Evolutionary conservation across 2,113 vertebrate genomes (phyloP).

Genomic region (Phyllostomus hastatus): DNA sequence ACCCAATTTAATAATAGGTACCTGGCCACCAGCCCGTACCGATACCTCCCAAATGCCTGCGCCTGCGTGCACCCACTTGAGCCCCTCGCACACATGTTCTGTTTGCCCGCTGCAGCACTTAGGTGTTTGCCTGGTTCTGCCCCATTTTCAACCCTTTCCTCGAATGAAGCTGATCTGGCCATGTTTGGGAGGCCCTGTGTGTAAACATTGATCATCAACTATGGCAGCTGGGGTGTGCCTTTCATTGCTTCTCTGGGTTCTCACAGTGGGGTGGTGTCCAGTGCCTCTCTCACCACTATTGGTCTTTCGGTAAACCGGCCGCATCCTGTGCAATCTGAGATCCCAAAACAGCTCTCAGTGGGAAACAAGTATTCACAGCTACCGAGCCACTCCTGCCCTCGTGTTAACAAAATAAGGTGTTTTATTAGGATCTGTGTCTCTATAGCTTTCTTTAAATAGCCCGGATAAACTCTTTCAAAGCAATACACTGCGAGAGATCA

Average conservation of each 20-base stretch:
- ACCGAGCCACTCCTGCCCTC: conserved; percentile 23
- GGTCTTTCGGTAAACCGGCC: neutral
- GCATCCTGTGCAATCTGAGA: conserved; percentile 4
- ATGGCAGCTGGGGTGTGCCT: neutral
- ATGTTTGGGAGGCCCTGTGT: neutral
- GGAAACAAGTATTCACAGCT: conserved; percentile 36
- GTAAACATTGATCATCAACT: neutral
- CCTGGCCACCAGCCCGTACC: too few species aligned
- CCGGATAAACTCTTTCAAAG: conserved; percentile 65
- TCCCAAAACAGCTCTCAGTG: conserved; percentile 12
- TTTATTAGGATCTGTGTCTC: conserved; percentile 62
- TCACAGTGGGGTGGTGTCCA: neutral
- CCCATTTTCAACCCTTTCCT: neutral
- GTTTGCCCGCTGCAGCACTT: neutral
- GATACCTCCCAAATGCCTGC: neutral
- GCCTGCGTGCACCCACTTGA: neutral
- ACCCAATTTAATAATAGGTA: neutral
- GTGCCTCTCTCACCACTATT: neutral
- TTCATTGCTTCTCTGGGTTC: neutral
- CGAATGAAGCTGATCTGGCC: neutral
- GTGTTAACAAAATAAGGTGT: conserved; percentile 60
- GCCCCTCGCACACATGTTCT: neutral
- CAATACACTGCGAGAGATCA: conserved; percentile 53
- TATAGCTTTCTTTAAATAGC: conserved; percentile 55
- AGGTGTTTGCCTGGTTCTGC: neutral